Percentiles rank a stretch among this genome's conserved stretches.
phyloP scores from a whole-genome alignment of 1,140 invertebrate species.

The Temnothorax longispinosus region DNA sequence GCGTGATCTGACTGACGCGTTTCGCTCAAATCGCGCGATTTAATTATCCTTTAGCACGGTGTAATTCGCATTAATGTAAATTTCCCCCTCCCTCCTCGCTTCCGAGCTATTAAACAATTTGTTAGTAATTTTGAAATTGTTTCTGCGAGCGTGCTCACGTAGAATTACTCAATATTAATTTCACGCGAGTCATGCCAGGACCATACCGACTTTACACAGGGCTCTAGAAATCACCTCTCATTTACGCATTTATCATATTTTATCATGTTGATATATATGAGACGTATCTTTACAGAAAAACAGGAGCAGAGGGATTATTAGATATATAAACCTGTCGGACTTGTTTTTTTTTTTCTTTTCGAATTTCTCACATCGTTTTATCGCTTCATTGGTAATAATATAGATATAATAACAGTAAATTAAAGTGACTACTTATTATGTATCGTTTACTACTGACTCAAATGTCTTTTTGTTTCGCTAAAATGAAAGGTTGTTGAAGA shows the following conservation, averaged over 20 bases:
- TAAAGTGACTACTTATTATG: not conserved
- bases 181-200: not conserved
- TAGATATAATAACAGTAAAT: not conserved
- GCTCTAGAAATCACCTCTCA: not conserved
- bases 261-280: not conserved
- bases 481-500: not conserved
- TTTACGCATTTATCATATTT: not conserved
- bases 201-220: not conserved
- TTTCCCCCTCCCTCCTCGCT: too few species aligned
- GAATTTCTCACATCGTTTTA: not conserved
- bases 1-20: not conserved
- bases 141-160: not conserved
- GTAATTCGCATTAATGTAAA: slow-evolving; percentile 19
- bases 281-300: not conserved
- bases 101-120: slow-evolving; percentile 11
- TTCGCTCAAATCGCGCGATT: not conserved
- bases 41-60: not conserved
- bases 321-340: not conserved
- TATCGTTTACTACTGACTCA: not conserved
- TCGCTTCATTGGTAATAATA: not conserved
- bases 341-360: not conserved
- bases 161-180: slow-evolving; percentile 12
- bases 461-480: not conserved
- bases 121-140: slow-evolving; percentile 16
- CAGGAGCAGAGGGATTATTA: not conserved